phyloP scores from a whole-genome alignment of 2,113 vertebrate genomes.

The Hucho hucho region DNA sequence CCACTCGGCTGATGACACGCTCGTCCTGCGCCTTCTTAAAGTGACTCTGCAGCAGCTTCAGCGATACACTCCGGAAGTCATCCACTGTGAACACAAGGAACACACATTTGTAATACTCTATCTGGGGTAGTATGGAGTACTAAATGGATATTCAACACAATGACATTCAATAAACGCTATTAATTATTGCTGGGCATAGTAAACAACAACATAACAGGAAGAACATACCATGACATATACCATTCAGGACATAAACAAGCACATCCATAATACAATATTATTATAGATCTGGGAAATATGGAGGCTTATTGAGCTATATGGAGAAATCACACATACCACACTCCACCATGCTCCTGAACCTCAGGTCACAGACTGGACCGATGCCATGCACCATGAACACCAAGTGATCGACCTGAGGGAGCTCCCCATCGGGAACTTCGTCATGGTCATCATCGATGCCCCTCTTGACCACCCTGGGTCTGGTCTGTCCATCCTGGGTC shows the following conservation, averaged over 20 bases:
- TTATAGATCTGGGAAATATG: neutral
- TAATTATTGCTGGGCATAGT: no score
- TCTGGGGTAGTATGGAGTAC: no score
- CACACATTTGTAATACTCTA: neutral
- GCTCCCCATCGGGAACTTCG: conserved; percentile 91
- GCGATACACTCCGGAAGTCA: conserved; percentile 91
- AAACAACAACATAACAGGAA: no score
- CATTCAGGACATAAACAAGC: no score
- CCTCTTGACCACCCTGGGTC: conserved; percentile 93
- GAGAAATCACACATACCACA: conserved; percentile 78
- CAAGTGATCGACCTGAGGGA: conserved; percentile 87
- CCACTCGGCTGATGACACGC: conserved; percentile 83
- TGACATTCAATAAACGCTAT: no score
- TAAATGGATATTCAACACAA: no score
- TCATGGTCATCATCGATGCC: conserved; percentile 92
- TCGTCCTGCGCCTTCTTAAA: conserved; percentile 87
- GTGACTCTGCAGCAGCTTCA: conserved; percentile 94
- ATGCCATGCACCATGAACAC: conserved; percentile 98
- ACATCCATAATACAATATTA: neutral
- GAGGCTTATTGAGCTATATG: neutral
- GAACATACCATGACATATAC: no score
- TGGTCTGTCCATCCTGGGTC: conserved; percentile 88
- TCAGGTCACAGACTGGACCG: conserved; percentile 94
- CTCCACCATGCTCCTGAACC: conserved; percentile 94
- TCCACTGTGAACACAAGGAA: conserved; percentile 77